Percentiles rank a stretch among this genome's conserved stretches.
Evolutionary conservation across 2,888 invertebrate genomes (phyloP).

Genomic region (Lasioglossum figueresi): DNA sequence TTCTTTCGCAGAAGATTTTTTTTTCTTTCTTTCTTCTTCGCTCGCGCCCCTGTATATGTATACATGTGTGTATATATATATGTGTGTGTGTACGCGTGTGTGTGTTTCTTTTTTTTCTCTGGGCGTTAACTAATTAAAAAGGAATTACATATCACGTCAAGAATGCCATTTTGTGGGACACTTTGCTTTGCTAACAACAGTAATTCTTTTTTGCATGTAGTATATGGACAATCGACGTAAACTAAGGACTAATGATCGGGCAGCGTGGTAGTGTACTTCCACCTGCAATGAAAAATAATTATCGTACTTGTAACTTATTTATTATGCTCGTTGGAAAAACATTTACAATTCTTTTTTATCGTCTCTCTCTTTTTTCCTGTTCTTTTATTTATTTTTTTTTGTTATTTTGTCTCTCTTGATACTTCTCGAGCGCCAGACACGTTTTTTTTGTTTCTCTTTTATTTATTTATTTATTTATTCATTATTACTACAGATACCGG

Average conservation of each 20-base stretch:
- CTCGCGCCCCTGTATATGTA: conserved; percentile 41
- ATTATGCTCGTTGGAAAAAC: not conserved
- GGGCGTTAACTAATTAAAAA: conserved; percentile 77
- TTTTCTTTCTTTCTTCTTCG: conserved; percentile 48
- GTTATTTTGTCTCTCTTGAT: not conserved
- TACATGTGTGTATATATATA: not conserved
- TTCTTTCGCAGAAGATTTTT: conserved; percentile 37
- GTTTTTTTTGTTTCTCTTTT: not conserved
- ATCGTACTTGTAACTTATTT: conserved; percentile 14
- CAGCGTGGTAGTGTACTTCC: conserved; percentile 82
- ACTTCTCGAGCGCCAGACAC: not conserved
- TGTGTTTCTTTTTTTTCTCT: conserved; percentile 35
- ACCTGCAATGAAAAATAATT: conserved; percentile 74
- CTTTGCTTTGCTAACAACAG: conserved; percentile 80
- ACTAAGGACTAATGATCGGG: conserved; percentile 83
- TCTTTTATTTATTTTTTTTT: not conserved
- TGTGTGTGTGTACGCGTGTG: not conserved
- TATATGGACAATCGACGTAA: conserved; percentile 82
- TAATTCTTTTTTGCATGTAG: conserved; percentile 79
- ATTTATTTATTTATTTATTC: not conserved
- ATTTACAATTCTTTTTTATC: conserved; percentile 4
- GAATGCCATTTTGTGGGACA: conserved; percentile 76
- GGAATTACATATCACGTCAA: conserved; percentile 77
- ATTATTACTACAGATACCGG: not conserved
- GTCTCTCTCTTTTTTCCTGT: not conserved